Evolutionary conservation across 2,888 invertebrate species (phyloP).

Genomic region (Empis livida): DNA sequence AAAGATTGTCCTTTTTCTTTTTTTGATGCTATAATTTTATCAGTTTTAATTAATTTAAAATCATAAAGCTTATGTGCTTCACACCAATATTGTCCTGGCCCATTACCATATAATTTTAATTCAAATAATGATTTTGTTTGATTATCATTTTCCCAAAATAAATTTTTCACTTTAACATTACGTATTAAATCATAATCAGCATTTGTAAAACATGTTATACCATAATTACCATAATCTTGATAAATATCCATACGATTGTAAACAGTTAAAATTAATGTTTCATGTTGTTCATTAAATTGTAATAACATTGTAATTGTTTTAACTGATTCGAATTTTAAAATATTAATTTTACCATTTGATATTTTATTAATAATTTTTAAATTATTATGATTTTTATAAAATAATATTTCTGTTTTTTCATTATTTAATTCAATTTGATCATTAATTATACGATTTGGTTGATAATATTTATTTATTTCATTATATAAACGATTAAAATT

Average conservation of each 20-base stretch:
- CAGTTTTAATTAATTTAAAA: slow-evolving; percentile 39
- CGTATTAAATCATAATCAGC: slow-evolving; percentile 39
- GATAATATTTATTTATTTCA: no score
- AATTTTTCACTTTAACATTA: slow-evolving; percentile 36
- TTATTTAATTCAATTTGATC: slow-evolving; percentile 1
- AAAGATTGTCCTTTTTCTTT: slow-evolving; percentile 23
- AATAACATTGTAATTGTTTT: slow-evolving; percentile 9
- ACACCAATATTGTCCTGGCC: slow-evolving; percentile 53
- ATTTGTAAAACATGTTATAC: slow-evolving; percentile 48
- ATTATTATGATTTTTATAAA: background rate
- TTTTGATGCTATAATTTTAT: slow-evolving; percentile 39
- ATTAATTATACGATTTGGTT: background rate
- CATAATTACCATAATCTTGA: slow-evolving; percentile 37
- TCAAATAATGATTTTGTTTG: slow-evolving; percentile 35
- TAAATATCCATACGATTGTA: slow-evolving; percentile 44
- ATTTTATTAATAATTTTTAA: background rate
- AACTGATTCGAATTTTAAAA: background rate
- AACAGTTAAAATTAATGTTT: slow-evolving; percentile 37
- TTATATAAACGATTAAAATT: no score
- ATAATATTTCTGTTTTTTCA: slow-evolving; percentile 16
- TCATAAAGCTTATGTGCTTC: slow-evolving; percentile 41
- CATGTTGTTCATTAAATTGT: slow-evolving; percentile 11
- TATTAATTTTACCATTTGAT: no score
- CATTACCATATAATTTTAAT: slow-evolving; percentile 39
- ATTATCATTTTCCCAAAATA: slow-evolving; percentile 23